Evolutionary conservation across 2,888 invertebrate species (phyloP), one percentile per base, ranked within the genome.

Genomic region (Stomorhina lunata): DNA sequence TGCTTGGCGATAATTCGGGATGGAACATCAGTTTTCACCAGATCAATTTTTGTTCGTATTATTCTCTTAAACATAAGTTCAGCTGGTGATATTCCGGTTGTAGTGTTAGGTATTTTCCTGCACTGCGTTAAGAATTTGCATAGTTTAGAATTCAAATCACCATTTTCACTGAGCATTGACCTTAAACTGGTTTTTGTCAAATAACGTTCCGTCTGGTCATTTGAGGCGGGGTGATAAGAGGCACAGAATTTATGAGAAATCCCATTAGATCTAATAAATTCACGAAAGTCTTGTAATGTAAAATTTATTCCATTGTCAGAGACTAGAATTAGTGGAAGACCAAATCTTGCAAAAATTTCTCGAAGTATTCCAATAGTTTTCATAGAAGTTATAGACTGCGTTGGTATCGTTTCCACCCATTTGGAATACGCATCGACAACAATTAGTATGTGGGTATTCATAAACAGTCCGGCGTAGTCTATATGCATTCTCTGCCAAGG

Each of bases 391-490:
- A 45, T 69, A 15, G 17, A 25, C 25, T 40, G 45, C 34, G 71
- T 76, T 27, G 75, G 76, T 37, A 75, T 69, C 15, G 55, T 77
- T 71, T 81, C 72, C 12, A 81, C 37, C 71, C 68, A 81, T 10
- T 77, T 81, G 17, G 72, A 45, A 34, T 57, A 59, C 15, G 45
- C 73, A 17, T 81, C 81, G 12, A 78, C 69, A 1, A 73, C 43
- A 12, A 77, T 45, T 15, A 81, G 34, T 53, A 61, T 34, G 20
- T 66, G 29, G 10, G 73, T 66, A 37, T 78, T 53, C 80, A 73
- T 59, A 57, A 73, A 80, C 17, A 59, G 73, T 6, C 68, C 63
- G 55, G 53, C 63, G 15, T 75, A 63, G 17, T 68, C 75, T 10
- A 78, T 55, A n/a, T 40, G 63, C 4, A 79, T 12, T 29, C 71